Evolutionary conservation across 2,888 invertebrate genomes (phyloP), one percentile per base, ranked within the genome.

Genomic region (Drosophila subquinaria): DNA sequence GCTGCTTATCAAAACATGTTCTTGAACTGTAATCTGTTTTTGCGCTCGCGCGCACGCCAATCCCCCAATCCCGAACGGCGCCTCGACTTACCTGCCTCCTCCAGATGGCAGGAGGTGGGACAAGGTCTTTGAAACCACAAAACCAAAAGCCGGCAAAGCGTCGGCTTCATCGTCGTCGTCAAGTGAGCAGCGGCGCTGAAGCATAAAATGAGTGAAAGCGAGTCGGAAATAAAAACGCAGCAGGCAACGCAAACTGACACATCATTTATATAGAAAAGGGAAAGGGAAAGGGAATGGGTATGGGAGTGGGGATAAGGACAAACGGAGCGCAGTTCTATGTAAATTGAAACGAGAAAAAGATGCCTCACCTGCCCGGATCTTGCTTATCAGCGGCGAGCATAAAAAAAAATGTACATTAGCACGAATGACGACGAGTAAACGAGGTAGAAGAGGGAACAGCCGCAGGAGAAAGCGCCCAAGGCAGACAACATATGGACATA

Each of bases 1-100:
- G 89, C 88, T 90, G 82, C 89, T 89, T 89, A 90, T 89, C 90
- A 89, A 89, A 90, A 89, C 82, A 89, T 86, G 83, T 84, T 78
- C 82, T 76, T 81, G 76, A 88, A 82, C 89, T 85, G 90, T 86
- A 86, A 86, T 86, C 86, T 86, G 88, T 86, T 89, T 86, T 87
- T 79, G 81, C 77, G 86, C 75, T 84, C 85, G 79, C 85, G 70
- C 80, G 73, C 73, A 69, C 75, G 55, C 27, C 27, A 27, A 27
- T 27, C 8, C 30, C 6, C 73, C 68, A 73, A 69, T 71, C 66
- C 65, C 30, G 50, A 35, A 10, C 74, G 74, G 45, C 55, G 62
- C 35, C 74, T 55, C 42, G 55, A 50, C 47, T 43, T 38, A 62
- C 63, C 72, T 74, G 69, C 51, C 71, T 59, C 48, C 75, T 64